phyloP scores from a whole-genome alignment of 1,140 invertebrate species.

The Neodiprion lecontei region DNA sequence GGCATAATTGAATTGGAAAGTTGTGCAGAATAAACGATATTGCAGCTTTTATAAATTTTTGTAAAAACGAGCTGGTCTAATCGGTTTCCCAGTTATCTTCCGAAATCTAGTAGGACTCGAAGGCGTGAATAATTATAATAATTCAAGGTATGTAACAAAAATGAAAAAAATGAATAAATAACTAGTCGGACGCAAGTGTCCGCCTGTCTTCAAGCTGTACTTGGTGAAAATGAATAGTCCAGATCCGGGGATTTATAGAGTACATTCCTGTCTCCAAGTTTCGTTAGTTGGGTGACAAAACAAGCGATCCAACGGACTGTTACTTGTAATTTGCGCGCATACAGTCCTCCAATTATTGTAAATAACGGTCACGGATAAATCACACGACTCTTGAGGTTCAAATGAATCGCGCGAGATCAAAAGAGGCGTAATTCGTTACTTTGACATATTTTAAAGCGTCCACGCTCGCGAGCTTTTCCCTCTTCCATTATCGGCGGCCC shows the following conservation, averaged over 20 bases:
- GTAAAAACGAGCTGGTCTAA: too few species aligned
- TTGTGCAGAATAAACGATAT: too few species aligned
- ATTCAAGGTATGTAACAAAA: neutral
- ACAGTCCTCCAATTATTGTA: neutral
- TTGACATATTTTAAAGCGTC: neutral
- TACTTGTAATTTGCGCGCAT: neutral
- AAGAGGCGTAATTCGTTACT: neutral
- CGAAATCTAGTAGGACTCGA: neutral
- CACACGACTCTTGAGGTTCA: neutral
- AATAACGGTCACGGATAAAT: constrained; percentile 1
- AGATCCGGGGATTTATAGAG: neutral
- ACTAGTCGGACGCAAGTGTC: neutral
- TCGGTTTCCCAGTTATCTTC: too few species aligned
- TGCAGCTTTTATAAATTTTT: too few species aligned
- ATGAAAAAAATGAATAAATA: neutral
- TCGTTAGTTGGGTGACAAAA: neutral
- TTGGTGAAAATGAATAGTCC: neutral
- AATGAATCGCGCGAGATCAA: neutral
- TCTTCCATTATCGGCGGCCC: neutral
- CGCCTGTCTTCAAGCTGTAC: neutral
- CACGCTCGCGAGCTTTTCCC: neutral
- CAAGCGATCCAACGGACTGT: neutral
- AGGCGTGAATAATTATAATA: neutral
- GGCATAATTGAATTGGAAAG: too few species aligned
- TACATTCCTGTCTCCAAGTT: neutral